Base-by-base conservation (phyloP, 2,888 invertebrate species). In the Nineta flava region DNA sequence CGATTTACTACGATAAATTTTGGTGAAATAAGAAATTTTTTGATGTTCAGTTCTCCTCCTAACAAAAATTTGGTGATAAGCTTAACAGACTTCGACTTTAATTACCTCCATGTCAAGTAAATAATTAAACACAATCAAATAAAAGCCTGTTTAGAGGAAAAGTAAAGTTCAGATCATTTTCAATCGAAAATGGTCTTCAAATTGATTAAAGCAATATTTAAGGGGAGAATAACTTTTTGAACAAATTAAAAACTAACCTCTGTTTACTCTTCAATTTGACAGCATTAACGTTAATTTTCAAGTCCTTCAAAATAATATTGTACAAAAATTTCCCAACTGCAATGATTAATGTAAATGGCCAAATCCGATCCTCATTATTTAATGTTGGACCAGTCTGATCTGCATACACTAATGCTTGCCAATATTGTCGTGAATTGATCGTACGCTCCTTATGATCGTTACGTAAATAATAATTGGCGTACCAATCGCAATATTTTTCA, bases 291-390 rank as follows among this genome's bases (percentile, higher is more conserved):
- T 91, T 81, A 47, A 94, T 77, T 68, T 90, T 88, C 7, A 92
- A 71, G 61, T 92, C 88, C 49, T 84, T 79, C 61, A 92, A 75
- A 12, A 94, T 79, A 43, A 94, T 86, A 56, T 86, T 83, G 62
- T 88, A 92, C 0, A 95, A 70, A 65, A 92, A 88, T 59, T 82
- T 82, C 38, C 94, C 94, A 46, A 94, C 70, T 42, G 74, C 75
- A 47, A 68, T 64, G 9, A 80, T 63, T 45, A 82, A 74, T 52
- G 76, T 72, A 10, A 69, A 62, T 0, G 83, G 80, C 91, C 90
- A 91, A 0, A 68, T 62, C 10, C 71, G 68, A 54, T 81, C 74
- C 32, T 67, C 68, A 5, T 69, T 57, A 55, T 79, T 74, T 73
- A 76, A 50, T 1, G 73, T 74, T 2, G 81, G 74, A 1, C 81